Percentiles rank a stretch among this genome's conserved stretches.
phyloP scores from a whole-genome alignment of 2,888 invertebrate genomes.

The Latheticus oryzae region DNA sequence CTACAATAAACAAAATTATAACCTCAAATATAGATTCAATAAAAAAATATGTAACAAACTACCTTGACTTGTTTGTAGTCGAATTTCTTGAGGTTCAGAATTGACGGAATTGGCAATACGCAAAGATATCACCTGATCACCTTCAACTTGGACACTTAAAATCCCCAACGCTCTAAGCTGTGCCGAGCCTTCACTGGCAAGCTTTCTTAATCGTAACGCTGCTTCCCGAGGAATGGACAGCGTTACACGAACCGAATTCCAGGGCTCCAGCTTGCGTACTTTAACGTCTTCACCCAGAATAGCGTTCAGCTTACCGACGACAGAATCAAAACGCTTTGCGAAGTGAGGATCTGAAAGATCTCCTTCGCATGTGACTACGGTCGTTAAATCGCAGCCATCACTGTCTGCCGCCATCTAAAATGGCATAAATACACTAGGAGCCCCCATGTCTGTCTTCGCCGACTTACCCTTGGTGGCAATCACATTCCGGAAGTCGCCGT shows the following conservation, averaged over 20 bases:
- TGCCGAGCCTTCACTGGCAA: conserved; percentile 91
- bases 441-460: conserved; percentile 38
- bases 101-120: conserved; percentile 74
- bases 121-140: conserved; percentile 82
- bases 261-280: conserved; percentile 91
- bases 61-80: conserved; percentile 70
- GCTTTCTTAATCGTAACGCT: conserved; percentile 88
- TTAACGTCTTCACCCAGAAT: conserved; percentile 73
- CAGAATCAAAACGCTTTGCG: conserved; percentile 81
- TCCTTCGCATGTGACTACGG: conserved; percentile 92
- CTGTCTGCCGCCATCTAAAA: conserved; percentile 84
- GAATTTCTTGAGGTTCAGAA: conserved; percentile 78
- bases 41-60: no score
- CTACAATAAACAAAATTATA: conserved; percentile 37
- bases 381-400: conserved; percentile 78
- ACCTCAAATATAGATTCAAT: no score
- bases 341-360: conserved; percentile 90
- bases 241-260: conserved; percentile 98
- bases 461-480: conserved; percentile 41
- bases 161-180: conserved; percentile 93
- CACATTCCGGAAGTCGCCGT: conserved; percentile 43
- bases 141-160: conserved; percentile 94
- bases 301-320: conserved; percentile 82
- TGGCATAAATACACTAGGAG: conserved; percentile 18
- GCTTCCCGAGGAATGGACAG: conserved; percentile 97